Evolutionary conservation across 2,888 invertebrate genomes (phyloP), one percentile per base, ranked within the genome.

Genomic region (Lasioglossum marginatum): DNA sequence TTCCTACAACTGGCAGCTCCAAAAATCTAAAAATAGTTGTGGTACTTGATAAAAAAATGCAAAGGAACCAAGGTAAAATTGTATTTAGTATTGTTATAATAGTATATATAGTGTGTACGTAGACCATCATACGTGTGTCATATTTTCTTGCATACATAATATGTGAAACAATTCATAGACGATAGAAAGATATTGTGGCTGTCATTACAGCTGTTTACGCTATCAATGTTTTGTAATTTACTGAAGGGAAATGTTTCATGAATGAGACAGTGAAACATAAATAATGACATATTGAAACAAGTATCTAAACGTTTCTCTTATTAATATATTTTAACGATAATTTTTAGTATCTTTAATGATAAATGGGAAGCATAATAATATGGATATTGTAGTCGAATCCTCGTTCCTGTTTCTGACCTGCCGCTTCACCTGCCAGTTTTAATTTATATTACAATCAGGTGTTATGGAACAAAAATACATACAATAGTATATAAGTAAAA

Each of bases 371-470:
- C 87, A 88, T 89, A 91, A 88, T 89, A 91, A 83, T 84, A 87
- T 85, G 83, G 84, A 80, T 89, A 91, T 71, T 79, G 88, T 86
- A 90, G 92, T 79, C 75, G 92, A 92, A 86, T 88, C 91, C 88
- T 85, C 89, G 90, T 89, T 88, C 92, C 91, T 90, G 83, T 92
- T 89, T 91, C 85, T 90, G 90, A 92, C 86, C 91, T 85, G 86
- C 91, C 91, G 91, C 91, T 87, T 92, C 92, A 93, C 93, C 93
- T 93, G 93, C 89, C 92, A 93, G 91, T 90, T 89, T 90, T 85
- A 90, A 88, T 87, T 91, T 90, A 91, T 91, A 52, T 87, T 91
- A 91, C 88, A 89, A 89, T 85, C 88, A 91, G 88, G 79, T 82
- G 82, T 90, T 90, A 92, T 88, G 86, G 86, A 90, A 90, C 87